A percentile compares a stretch with the other conserved stretches of the same genome.
These are phyloP conservation scores for Halictus ligatus DNA, from an alignment of 2,888 invertebrate species.

Conservation along the genomic window DNA sequence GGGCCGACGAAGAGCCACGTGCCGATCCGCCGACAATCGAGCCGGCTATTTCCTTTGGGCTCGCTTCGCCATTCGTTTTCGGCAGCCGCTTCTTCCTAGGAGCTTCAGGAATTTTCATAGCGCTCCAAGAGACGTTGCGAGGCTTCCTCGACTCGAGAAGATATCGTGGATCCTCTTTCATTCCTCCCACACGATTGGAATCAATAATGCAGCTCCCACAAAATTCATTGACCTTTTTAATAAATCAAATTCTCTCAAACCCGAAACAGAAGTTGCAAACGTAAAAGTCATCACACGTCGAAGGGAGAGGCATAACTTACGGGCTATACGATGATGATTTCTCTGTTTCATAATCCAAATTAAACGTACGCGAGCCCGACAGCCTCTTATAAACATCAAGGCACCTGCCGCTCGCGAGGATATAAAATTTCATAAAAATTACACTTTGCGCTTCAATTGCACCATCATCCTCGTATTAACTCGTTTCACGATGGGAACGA, in stretches of 20 bases:
- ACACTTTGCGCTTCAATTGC: not conserved
- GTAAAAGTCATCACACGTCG: not conserved
- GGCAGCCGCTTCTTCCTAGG: not conserved
- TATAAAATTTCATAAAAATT: not conserved
- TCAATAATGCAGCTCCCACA: too few species aligned
- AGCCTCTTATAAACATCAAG: not conserved
- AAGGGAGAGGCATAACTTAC: not conserved
- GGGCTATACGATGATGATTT: not conserved
- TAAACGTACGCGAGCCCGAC: not conserved
- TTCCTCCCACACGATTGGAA: too few species aligned
- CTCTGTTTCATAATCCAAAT: not conserved
- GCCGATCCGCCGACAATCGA: constrained; percentile 58
- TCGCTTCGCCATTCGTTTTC: not conserved
- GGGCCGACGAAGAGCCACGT: constrained; percentile 72
- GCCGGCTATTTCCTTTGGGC: constrained; percentile 27
- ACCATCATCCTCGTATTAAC: not conserved
- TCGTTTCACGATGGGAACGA: not conserved
- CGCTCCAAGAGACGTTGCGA: not conserved
- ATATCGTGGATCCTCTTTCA: too few species aligned
- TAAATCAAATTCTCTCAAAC: not conserved
- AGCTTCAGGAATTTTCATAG: too few species aligned
- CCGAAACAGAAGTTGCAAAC: not conserved
- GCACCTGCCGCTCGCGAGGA: not conserved
- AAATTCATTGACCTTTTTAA: not conserved
- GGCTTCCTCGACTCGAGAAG: not conserved